Evolutionary conservation across 2,113 vertebrate species (phyloP).

Genomic region (Copsychus sechellarum): DNA sequence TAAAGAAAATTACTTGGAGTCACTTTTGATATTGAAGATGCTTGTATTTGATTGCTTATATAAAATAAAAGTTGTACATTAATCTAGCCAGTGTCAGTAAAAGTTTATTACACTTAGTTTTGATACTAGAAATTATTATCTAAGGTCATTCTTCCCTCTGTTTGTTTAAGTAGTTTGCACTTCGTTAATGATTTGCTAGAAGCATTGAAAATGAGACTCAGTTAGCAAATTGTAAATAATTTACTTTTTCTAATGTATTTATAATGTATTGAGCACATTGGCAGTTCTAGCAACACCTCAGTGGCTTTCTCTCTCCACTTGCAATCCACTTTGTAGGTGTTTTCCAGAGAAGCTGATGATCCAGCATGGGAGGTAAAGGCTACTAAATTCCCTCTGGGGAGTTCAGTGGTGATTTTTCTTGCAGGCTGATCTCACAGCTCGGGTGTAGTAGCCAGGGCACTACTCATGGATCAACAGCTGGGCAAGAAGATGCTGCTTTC

Average conservation of each 20-base stretch:
- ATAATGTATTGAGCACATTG: neutral
- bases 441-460: neutral
- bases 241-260: neutral
- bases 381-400: neutral
- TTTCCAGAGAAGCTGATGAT: neutral
- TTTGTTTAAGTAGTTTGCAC: neutral
- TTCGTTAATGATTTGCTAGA: slow-evolving; percentile 6
- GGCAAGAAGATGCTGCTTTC: neutral
- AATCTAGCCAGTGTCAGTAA: neutral
- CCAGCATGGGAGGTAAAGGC: neutral
- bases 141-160: neutral
- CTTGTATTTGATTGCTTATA: neutral
- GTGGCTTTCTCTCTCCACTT: neutral
- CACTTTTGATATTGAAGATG: neutral
- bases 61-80: neutral
- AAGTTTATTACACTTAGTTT: neutral
- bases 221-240: neutral
- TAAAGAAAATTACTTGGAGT: neutral
- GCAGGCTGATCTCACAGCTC: neutral
- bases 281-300: neutral
- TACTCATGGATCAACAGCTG: fast-evolving
- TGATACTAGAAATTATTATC: neutral
- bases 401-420: neutral
- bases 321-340: neutral
- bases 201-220: neutral